phyloP scores from a whole-genome alignment of 2,888 invertebrate species.

The Dioctria rufipes region DNA sequence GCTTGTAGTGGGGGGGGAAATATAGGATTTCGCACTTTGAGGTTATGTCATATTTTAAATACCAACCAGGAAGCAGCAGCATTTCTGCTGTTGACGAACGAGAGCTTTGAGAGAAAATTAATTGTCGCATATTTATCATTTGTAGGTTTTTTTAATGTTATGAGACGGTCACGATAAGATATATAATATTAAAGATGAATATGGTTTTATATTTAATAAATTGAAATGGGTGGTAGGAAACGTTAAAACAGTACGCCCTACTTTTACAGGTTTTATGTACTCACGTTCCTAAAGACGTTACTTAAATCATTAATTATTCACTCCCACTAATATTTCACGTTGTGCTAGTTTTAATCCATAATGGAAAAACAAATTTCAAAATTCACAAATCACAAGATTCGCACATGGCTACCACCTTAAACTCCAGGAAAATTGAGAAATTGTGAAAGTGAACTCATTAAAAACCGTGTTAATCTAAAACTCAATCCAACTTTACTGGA shows the following conservation, averaged over 20 bases:
- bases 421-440: background rate
- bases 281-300: background rate
- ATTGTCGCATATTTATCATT: slow-evolving; percentile 23
- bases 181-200: background rate
- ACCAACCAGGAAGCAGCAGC: background rate
- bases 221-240: background rate
- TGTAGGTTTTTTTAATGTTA: background rate
- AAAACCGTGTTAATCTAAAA: background rate
- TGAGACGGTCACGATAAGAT: background rate
- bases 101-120: slow-evolving; percentile 24
- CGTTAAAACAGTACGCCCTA: slow-evolving; percentile 31
- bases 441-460: background rate
- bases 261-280: background rate
- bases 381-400: background rate
- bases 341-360: background rate
- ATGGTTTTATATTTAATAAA: slow-evolving; percentile 3
- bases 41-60: slow-evolving; percentile 21
- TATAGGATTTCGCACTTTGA: background rate
- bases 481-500: slow-evolving; percentile 36
- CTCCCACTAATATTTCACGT: background rate
- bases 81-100: background rate
- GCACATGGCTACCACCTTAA: background rate
- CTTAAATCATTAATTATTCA: background rate
- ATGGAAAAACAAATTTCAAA: background rate
- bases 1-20: background rate